These are phyloP conservation scores for Pristionchus exspectatus DNA, from an alignment of 2,888 invertebrate genomes.

Conservation along the genomic window DNA sequence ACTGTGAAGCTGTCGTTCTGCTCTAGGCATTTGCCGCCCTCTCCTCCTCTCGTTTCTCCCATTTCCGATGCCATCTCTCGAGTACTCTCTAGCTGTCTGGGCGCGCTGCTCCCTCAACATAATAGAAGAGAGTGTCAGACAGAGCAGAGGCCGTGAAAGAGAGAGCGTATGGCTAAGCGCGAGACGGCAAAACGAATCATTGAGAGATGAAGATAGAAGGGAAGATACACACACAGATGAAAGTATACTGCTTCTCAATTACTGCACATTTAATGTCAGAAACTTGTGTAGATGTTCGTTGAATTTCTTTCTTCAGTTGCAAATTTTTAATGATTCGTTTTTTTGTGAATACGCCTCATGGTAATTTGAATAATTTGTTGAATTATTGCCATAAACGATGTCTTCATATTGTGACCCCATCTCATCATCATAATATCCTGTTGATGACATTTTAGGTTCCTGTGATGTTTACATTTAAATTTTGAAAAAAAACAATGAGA, in stretches of 20 bases:
- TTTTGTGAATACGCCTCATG: no score
- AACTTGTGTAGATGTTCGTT: not conserved
- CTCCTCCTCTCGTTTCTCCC: constrained; percentile 27
- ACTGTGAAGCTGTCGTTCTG: not conserved
- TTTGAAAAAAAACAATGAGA: not conserved
- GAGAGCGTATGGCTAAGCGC: constrained; percentile 12
- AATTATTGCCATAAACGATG: no score
- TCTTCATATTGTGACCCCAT: no score
- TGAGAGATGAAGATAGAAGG: constrained; percentile 26
- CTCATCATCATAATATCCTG: no score
- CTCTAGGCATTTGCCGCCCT: constrained; percentile 23
- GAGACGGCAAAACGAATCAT: constrained; percentile 30
- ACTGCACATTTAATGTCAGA: not conserved
- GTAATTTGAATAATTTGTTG: no score
- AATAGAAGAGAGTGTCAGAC: constrained; percentile 14
- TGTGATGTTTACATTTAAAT: no score
- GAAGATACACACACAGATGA: constrained; percentile 31
- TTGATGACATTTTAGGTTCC: no score
- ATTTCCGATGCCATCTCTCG: not conserved
- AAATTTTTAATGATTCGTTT: no score
- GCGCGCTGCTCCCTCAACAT: not conserved
- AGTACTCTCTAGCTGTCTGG: not conserved
- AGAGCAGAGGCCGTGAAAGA: not conserved
- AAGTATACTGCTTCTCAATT: not conserved
- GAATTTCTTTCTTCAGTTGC: not conserved